phyloP scores from a whole-genome alignment of 2,888 invertebrate species.

The Caenorhabditis macrosperma region DNA sequence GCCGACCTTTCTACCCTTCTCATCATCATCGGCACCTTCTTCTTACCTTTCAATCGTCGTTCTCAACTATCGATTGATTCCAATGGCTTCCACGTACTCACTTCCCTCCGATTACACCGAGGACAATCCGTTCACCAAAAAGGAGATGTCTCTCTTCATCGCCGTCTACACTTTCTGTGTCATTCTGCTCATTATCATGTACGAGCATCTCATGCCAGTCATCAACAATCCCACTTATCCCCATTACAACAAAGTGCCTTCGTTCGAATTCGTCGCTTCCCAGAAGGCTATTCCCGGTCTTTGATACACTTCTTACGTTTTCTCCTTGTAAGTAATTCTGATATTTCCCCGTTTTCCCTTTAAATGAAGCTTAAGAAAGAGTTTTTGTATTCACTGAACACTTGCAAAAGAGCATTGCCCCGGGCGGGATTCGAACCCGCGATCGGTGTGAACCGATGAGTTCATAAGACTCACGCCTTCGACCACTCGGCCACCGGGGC shows the following conservation, averaged over 20 bases:
- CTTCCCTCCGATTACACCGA: conserved; percentile 66
- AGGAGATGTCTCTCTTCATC: conserved; percentile 57
- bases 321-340: no score
- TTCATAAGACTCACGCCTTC: conserved; percentile 36
- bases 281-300: not conserved
- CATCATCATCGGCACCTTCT: conserved; percentile 19
- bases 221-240: conserved; percentile 75
- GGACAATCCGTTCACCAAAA: conserved; percentile 62
- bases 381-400: no score
- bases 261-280: conserved; percentile 27
- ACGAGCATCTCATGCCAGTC: conserved; percentile 73
- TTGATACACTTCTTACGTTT: not conserved
- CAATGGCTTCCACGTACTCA: conserved; percentile 54
- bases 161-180: conserved; percentile 65
- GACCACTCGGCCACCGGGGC: conserved; percentile 32
- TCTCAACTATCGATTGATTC: conserved; percentile 8
- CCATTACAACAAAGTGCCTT: conserved; percentile 67
- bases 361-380: no score
- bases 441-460: conserved; percentile 26
- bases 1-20: conserved; percentile 4
- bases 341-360: no score
- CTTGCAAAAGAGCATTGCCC: not conserved
- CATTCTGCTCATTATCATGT: conserved; percentile 65
- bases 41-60: not conserved
- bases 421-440: conserved; percentile 42